Percentiles rank a stretch among this genome's conserved stretches.
Evolutionary conservation across 2,797 vertebrate species (phyloP).

Genomic region (Alauda arvensis): DNA sequence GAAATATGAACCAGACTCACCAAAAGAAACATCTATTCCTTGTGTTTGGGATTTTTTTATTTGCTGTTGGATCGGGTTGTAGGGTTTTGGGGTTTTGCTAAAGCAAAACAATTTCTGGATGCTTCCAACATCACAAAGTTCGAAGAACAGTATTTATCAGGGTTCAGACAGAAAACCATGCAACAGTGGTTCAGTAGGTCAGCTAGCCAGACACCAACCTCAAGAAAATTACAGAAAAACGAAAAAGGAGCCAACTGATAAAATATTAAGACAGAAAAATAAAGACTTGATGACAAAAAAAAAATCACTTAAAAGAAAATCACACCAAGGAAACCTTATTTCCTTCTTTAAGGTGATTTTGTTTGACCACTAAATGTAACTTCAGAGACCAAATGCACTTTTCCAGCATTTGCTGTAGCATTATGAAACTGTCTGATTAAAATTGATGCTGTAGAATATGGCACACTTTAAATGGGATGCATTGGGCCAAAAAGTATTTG

Average conservation of each 20-base stretch:
- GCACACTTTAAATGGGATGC: background rate
- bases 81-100: rapidly evolving
- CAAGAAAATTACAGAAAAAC: background rate
- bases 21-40: background rate
- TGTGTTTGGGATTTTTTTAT: background rate
- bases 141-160: background rate
- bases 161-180: background rate
- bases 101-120: background rate
- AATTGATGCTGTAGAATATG: background rate
- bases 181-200: background rate
- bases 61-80: background rate
- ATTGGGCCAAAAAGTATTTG: background rate
- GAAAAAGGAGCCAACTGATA: background rate
- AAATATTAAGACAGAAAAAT: background rate
- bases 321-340: background rate
- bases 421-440: background rate
- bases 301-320: background rate
- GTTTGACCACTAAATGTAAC: background rate
- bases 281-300: background rate
- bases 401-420: background rate
- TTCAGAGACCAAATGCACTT: background rate
- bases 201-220: background rate
- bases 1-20: background rate
- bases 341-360: background rate
- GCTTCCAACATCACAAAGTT: background rate